Percentiles rank a stretch among this genome's conserved stretches.
phyloP scores from a whole-genome alignment of 2,113 vertebrate genomes.

The Leucoraja erinaceus region DNA sequence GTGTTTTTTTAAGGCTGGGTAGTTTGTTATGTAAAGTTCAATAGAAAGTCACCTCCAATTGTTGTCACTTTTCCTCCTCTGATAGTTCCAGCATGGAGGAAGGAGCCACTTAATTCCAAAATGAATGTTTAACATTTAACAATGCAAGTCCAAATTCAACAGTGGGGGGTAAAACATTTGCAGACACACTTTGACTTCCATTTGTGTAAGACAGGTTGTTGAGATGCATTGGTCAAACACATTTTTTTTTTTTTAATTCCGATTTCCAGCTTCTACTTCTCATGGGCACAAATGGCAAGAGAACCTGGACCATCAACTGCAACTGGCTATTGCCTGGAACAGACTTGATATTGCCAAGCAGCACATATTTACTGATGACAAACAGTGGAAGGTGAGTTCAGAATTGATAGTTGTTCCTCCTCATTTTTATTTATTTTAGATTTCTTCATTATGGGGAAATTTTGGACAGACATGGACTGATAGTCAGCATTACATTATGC shows the following conservation, averaged over 20 bases:
- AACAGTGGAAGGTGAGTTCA: conserved; percentile 74
- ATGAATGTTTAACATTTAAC: too few relatives aligned
- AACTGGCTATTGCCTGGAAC: conserved; percentile 90
- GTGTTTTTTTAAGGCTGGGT: too few relatives aligned
- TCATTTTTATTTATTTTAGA: too few relatives aligned
- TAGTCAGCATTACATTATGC: too few relatives aligned
- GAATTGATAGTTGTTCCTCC: too few relatives aligned
- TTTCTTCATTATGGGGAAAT: too few relatives aligned
- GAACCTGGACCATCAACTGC: conserved; percentile 79
- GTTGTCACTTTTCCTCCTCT: neutral
- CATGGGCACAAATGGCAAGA: conserved; percentile 60
- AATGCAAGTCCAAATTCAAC: too few relatives aligned
- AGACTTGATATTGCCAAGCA: conserved; percentile 84
- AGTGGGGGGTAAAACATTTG: too few relatives aligned
- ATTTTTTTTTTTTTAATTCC: too few relatives aligned
- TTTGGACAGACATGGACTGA: too few relatives aligned
- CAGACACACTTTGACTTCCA: too few relatives aligned
- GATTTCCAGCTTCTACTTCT: conserved; percentile 64
- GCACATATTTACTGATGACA: conserved; percentile 84
- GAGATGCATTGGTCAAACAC: neutral
- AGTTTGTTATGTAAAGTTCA: neutral
- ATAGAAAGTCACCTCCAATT: neutral
- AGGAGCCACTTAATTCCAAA: too few relatives aligned
- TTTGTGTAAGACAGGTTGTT: neutral
- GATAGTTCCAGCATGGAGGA: neutral